Evolutionary conservation across 2,113 vertebrate species (phyloP).

Genomic region (Asarcornis scutulata): DNA sequence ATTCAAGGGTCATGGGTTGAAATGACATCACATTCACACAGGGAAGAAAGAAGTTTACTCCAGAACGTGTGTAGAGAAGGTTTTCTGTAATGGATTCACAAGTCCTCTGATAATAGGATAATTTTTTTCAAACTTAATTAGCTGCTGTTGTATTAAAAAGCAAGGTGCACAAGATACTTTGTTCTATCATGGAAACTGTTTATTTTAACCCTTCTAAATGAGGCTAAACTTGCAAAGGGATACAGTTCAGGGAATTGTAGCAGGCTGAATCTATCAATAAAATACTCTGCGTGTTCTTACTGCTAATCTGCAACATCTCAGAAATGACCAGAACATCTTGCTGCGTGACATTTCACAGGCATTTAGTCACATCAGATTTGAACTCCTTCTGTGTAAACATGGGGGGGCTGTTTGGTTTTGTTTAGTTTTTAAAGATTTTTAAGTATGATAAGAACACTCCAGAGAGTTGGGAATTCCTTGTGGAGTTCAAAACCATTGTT

Average conservation of each 20-base stretch:
- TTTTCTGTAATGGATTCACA: background rate
- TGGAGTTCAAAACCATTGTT: background rate
- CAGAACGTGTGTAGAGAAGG: background rate
- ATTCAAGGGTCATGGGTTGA: background rate
- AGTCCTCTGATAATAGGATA: background rate
- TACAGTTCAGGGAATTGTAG: background rate
- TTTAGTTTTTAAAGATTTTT: conserved; percentile 20
- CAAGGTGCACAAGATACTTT: background rate
- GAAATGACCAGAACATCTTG: background rate
- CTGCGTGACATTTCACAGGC: background rate
- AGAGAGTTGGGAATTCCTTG: background rate
- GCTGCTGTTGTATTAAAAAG: background rate
- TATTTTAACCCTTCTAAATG: background rate
- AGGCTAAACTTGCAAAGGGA: background rate
- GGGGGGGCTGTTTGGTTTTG: background rate
- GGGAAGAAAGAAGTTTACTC: background rate
- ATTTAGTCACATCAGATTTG: background rate
- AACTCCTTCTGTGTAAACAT: conserved; percentile 10
- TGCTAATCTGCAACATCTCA: background rate
- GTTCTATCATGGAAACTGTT: background rate
- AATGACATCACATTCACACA: background rate
- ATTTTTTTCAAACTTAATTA: background rate
- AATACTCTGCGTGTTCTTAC: background rate
- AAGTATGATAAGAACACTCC: background rate
- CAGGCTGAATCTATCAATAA: background rate